Conservation (phyloP, 2,797 vertebrate species). For the Diceros bicornis region DNA sequence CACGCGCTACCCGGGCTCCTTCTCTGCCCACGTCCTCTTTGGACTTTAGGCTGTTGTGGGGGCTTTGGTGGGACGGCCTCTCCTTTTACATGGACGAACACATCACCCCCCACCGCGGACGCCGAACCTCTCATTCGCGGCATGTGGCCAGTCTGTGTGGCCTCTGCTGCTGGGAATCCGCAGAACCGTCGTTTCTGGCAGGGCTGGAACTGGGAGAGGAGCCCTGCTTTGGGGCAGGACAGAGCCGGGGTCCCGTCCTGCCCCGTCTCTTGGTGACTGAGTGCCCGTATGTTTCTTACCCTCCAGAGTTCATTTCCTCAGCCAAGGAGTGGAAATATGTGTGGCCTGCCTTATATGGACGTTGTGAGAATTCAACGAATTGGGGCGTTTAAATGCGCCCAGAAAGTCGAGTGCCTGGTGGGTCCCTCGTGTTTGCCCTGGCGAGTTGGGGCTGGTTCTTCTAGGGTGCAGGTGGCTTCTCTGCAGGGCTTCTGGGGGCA, state of each 20-base stretch:
- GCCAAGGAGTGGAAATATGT: neutral
- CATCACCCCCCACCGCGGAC: accelerated
- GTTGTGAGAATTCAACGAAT: neutral
- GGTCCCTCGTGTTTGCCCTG: accelerated
- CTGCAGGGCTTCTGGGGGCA: accelerated
- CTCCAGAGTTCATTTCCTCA: neutral
- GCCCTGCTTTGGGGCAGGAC: neutral
- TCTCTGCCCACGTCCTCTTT: neutral
- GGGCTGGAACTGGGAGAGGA: neutral
- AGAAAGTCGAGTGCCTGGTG: neutral
- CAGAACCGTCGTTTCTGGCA: neutral
- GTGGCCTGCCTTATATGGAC: neutral
- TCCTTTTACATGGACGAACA: neutral
- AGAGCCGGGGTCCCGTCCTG: neutral
- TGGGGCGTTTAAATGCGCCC: neutral
- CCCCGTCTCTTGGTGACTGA: neutral
- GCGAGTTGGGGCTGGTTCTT: neutral
- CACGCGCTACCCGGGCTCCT: neutral
- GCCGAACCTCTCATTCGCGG: neutral
- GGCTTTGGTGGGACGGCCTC: neutral
- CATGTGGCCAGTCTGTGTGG: accelerated
- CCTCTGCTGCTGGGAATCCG: neutral
- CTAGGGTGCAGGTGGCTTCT: neutral
- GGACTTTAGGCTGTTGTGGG: neutral
- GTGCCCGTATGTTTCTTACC: accelerated